These are phyloP conservation scores for Brenthis daphne DNA, from an alignment of 2,888 invertebrate genomes.

Conservation along the genomic window DNA sequence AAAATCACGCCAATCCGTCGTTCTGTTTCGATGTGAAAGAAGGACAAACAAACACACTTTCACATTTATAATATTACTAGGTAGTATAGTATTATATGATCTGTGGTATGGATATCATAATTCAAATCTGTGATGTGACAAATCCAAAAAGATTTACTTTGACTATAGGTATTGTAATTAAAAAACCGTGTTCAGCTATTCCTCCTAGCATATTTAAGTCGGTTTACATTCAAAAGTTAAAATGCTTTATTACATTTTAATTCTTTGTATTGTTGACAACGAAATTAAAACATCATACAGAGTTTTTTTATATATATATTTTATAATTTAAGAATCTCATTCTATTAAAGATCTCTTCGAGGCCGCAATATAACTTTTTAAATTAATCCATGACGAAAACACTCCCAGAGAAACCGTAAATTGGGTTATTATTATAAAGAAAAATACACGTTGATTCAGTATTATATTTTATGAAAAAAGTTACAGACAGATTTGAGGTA, in stretches of 20 bases:
- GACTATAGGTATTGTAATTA: too few species aligned
- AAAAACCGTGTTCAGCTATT: too few species aligned
- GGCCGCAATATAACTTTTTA: conserved; percentile 71
- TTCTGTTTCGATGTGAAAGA: too few species aligned
- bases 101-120: too few species aligned
- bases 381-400: conserved; percentile 71
- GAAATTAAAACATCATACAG: conserved; percentile 30
- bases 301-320: conserved; percentile 8
- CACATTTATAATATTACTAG: too few species aligned
- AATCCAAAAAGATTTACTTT: too few species aligned
- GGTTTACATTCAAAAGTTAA: not conserved
- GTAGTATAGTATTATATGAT: too few species aligned
- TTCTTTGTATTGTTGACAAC: conserved; percentile 12
- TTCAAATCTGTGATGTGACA: too few species aligned
- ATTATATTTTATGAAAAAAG: conserved; percentile 31
- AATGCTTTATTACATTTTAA: not conserved
- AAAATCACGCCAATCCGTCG: too few species aligned
- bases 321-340: conserved; percentile 39
- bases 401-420: conserved; percentile 47
- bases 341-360: conserved; percentile 42
- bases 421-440: conserved; percentile 42
- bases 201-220: too few species aligned
- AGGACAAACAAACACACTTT: too few species aligned
- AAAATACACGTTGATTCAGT: conserved; percentile 36
- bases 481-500: conserved; percentile 12